Percentiles rank a stretch among this genome's conserved stretches.
Conservation (phyloP, 2,113 vertebrate species). For the Reinhardtius hippoglossoides region DNA sequence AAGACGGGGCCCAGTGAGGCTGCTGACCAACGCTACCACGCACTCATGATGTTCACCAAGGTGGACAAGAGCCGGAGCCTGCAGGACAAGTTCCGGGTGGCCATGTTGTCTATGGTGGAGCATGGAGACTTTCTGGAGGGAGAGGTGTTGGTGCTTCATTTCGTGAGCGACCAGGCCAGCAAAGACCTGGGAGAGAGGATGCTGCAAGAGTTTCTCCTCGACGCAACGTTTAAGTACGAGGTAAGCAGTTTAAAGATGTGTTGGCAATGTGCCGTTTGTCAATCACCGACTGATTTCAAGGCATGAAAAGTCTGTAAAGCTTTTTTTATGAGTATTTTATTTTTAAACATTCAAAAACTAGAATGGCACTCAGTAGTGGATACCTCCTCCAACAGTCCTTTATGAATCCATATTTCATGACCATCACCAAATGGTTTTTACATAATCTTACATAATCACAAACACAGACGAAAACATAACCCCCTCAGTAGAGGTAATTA, state of each 20-base stretch:
- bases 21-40: conserved; percentile 79
- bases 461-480: too few species aligned
- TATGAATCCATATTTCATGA: too few species aligned
- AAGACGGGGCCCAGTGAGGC: neutral
- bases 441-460: too few species aligned
- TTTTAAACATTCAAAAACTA: neutral
- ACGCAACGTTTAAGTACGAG: conserved; percentile 88
- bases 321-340: neutral
- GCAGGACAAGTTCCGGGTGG: conserved; percentile 84
- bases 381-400: too few species aligned
- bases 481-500: too few species aligned
- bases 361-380: too few species aligned
- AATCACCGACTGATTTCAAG: neutral
- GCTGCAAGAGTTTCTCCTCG: conserved; percentile 86
- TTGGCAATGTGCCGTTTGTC: too few species aligned
- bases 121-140: conserved; percentile 78
- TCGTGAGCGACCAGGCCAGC: conserved; percentile 87
- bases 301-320: too few species aligned
- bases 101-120: conserved; percentile 83
- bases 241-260: conserved; percentile 1
- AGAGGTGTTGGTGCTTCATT: conserved; percentile 82
- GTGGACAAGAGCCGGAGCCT: conserved; percentile 87
- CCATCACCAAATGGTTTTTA: too few species aligned
- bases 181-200: conserved; percentile 84
- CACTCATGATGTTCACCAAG: conserved; percentile 95